A percentile compares a stretch with the other conserved stretches of the same genome.
Conservation (phyloP, 2,113 vertebrate species). For the Dipodomys stephensi region DNA sequence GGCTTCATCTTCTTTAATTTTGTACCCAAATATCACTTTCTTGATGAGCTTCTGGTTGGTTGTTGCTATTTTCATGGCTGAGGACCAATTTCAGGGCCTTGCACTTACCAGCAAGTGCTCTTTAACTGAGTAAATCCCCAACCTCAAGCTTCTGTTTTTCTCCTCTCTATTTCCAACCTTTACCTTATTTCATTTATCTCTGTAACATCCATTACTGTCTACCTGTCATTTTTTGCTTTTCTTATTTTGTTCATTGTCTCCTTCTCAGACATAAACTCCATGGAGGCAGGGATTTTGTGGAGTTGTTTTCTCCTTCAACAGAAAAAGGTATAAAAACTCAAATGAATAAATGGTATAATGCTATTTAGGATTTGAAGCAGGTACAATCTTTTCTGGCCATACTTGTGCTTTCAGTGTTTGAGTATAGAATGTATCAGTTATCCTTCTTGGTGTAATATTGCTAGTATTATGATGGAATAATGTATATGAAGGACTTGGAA, state of each 20-base stretch:
- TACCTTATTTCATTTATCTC: background rate
- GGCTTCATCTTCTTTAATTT: too few relatives aligned
- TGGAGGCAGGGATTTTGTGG: background rate
- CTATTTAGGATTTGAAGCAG: constrained; percentile 1
- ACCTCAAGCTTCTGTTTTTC: too few relatives aligned
- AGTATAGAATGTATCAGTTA: background rate
- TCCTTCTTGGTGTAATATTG: background rate
- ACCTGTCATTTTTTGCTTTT: background rate
- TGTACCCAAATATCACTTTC: too few relatives aligned
- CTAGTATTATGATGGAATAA: too few relatives aligned
- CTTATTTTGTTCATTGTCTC: constrained; percentile 8
- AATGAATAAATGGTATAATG: background rate
- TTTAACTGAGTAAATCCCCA: too few relatives aligned
- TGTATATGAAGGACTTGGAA: background rate
- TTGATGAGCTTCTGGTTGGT: too few relatives aligned
- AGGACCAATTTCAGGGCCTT: too few relatives aligned
- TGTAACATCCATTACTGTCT: background rate
- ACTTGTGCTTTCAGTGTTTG: background rate
- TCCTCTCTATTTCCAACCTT: too few relatives aligned
- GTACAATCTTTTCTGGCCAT: background rate
- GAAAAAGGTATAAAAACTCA: too few relatives aligned
- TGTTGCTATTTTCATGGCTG: too few relatives aligned
- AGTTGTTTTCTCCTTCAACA: background rate
- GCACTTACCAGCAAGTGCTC: too few relatives aligned
- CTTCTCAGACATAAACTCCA: constrained; percentile 28